Evolutionary conservation across 23 tunicate species (phyloP).

Genomic region (Halocynthia roretzi): DNA sequence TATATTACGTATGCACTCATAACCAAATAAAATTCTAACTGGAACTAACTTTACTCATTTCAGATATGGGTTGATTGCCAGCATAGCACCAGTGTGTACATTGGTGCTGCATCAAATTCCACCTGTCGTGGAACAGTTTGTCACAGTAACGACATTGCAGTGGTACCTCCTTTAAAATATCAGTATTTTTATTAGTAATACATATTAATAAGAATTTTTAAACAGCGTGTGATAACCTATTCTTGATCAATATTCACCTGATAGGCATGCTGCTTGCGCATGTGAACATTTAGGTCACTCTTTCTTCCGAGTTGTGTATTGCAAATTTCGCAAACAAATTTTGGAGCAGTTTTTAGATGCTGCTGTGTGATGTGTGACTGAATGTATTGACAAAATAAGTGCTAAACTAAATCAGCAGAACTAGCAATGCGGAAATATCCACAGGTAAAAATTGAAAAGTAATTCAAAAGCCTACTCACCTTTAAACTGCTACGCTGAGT

Average conservation of each 20-base stretch:
- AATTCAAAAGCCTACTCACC: too few relatives aligned
- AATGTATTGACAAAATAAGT: too few relatives aligned
- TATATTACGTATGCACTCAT: too few relatives aligned
- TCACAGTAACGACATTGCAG: slow-evolving; percentile 97
- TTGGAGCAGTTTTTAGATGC: slow-evolving; percentile 97
- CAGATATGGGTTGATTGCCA: slow-evolving; percentile 8
- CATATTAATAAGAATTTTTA: neutral
- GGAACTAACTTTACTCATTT: neutral
- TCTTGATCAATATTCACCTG: slow-evolving; percentile 28
- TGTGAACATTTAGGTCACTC: slow-evolving; percentile 92
- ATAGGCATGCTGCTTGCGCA: slow-evolving; percentile 97
- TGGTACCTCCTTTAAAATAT: slow-evolving; percentile 46
- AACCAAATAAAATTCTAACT: neutral
- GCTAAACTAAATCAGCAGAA: too few relatives aligned
- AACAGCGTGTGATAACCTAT: neutral
- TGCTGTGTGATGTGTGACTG: slow-evolving; percentile 98
- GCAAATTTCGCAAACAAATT: slow-evolving; percentile 93
- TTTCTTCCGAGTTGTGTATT: slow-evolving; percentile 87
- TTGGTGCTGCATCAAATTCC: slow-evolving; percentile 98
- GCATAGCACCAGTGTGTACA: slow-evolving; percentile 76
- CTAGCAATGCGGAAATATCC: too few relatives aligned
- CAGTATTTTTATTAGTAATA: neutral
- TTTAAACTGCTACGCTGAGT: slow-evolving; percentile 95
- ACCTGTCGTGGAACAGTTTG: slow-evolving; percentile 93
- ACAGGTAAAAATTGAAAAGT: too few relatives aligned